phyloP scores from a whole-genome alignment of 2,113 vertebrate genomes.

The Ranitomeya imitator region DNA sequence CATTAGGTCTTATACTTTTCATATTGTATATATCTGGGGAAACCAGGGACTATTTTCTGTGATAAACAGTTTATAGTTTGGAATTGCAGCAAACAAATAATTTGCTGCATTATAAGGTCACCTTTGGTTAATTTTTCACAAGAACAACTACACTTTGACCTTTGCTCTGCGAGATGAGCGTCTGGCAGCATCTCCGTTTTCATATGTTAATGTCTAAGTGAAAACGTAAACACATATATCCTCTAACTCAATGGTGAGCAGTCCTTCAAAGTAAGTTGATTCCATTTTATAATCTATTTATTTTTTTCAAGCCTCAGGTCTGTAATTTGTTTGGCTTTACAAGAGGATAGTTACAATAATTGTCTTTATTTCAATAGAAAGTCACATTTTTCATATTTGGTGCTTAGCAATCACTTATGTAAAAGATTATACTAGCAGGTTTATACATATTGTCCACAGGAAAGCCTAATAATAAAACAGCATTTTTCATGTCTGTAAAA shows the following conservation, averaged over 20 bases:
- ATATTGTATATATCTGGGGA: too few species aligned
- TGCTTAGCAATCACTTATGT: background rate
- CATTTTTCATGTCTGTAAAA: background rate
- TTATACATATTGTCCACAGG: background rate
- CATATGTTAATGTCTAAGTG: background rate
- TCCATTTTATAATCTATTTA: background rate
- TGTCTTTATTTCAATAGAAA: background rate
- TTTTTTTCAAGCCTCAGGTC: background rate
- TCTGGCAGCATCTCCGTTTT: background rate
- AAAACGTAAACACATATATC: background rate
- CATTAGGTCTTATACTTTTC: too few species aligned
- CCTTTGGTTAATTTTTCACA: conserved; percentile 20
- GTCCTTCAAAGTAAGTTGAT: background rate
- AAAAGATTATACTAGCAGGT: background rate
- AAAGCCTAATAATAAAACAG: background rate
- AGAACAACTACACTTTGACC: background rate
- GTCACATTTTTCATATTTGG: background rate
- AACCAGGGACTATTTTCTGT: too few species aligned
- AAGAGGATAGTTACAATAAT: background rate
- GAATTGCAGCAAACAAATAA: background rate
- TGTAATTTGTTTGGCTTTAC: background rate
- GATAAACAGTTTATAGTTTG: too few species aligned
- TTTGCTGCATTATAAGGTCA: background rate
- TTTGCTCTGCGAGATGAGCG: background rate
- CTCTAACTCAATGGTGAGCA: background rate